Base-by-base conservation (phyloP, 1,140 invertebrate species). In the Eupristina koningsbergeri region DNA sequence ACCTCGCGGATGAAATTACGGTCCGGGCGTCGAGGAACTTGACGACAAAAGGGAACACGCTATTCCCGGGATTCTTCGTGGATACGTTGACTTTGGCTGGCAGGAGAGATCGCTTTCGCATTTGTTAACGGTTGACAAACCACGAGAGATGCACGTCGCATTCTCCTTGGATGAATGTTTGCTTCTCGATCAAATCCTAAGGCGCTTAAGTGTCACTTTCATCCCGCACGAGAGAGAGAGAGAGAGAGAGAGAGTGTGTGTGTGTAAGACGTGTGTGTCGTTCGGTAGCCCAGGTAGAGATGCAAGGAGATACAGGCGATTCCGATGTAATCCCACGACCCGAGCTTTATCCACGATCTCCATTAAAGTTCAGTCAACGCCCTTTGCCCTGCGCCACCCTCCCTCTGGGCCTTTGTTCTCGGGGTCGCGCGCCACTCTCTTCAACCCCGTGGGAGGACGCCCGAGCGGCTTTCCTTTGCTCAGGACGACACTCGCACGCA, bases 321-420 rank as follows among this genome's bases (percentile, higher is more conserved):
- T 83, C 90, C 83, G 88, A 87, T 88, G 88, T 92, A 93, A 92
- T 93, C 92, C 91, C 88, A 90, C 87, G 89, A 91, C 89, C 50
- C 45, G 34, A 26, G 76, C 80, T 89, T 89, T 92, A 92, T 92
- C 92, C 91, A 86, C 87, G 87, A 92, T 93, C 91, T 92, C 91
- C 91, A 92, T 92, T 93, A 93, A 92, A 91, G 88, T 91, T 91
- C 86, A 89, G 91, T 93, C 92, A 91, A 93, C 91, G 92, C 92
- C 91, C 89, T 90, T 89, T 89, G 90, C 87, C 87, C 85, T 89
- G 73, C 63, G 85, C 50, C n/a, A 41, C 17, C 74, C 64, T 82
- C 36, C 29, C 34, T 58, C 45, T 64, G n/a, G 39, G 80, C 58
- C 47, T 22, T 71, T 81, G 80, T 58, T 85, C 79, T 26, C 63